Base-by-base conservation (phyloP, 64 coral and sea anemone genomes). In the Acropora yongei region DNA sequence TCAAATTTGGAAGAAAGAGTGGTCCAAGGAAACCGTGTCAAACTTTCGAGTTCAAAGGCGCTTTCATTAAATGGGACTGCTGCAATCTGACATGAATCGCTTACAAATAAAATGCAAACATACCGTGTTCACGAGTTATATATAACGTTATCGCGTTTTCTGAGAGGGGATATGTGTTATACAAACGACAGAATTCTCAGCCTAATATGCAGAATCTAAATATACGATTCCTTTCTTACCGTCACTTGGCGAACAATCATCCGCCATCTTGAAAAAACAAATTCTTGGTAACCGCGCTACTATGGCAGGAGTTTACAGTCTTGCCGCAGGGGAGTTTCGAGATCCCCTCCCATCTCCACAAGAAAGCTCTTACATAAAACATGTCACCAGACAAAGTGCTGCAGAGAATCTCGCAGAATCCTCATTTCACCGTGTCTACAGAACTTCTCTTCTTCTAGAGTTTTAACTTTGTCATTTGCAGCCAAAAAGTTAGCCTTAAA, bases 401-500 rank as follows among this genome's bases (percentile, higher is more conserved):
- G 82, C 17, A 97, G 74, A 17, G 95, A 94, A 16, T 97, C 95
- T 11, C 82, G 72, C 45, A 97, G 76, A 5, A 94, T 97, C 93
- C 79, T 94, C 5, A 97, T 80, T 44, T 97, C 83, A 41, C 95
- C 95, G 83, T 97, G 92, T 82, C 88, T 97, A 7, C 88, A 69
- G 47, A 78, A 68, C 10, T 94, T 94, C 47, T 97, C 92, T 58
- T 94, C 92, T 44, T 97, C 88, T 4, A 97, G 76, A 11, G 9
- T 60, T 77, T 74, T 90, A 6, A 97, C 78, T 68, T 78, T 88
- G n/a, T 68, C 49, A 49, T 82, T 57, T 77, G 92, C 71, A 41
- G 80, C 9, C 30, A 8, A 40, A 20, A 72, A 80, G 16, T 97
- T 65, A 72, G 78, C 6, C n/a, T 82, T 84, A 8, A 97, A 45